These are phyloP conservation scores for Ooceraea biroi DNA, from an alignment of 1,140 invertebrate species.

Conservation along the genomic window DNA sequence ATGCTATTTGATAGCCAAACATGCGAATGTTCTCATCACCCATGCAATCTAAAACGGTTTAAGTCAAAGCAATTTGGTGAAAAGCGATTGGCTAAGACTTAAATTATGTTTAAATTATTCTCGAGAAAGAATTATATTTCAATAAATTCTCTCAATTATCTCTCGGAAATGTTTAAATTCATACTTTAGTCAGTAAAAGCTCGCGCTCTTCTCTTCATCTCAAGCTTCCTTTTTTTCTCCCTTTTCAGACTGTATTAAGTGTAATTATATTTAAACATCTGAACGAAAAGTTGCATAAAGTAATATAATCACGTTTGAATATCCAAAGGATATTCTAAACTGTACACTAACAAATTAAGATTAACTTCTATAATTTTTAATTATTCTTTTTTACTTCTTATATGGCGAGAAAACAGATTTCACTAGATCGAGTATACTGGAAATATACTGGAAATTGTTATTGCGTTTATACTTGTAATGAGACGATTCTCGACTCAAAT, in stretches of 20 bases:
- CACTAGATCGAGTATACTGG: background rate
- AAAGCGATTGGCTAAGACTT: background rate
- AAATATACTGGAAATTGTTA: background rate
- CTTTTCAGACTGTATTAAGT: background rate
- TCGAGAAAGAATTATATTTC: background rate
- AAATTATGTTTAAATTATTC: slow-evolving; percentile 18
- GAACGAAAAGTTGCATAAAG: too few species aligned
- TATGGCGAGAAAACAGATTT: background rate
- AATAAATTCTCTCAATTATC: background rate
- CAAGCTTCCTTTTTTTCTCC: background rate
- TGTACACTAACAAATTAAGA: background rate
- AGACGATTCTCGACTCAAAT: background rate
- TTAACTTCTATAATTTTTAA: background rate
- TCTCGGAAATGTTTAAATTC: slow-evolving; percentile 5
- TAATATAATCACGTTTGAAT: background rate
- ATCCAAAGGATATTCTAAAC: background rate
- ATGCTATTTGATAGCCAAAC: background rate
- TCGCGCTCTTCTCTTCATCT: too few species aligned
- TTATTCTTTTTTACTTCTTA: too few species aligned
- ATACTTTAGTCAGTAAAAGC: slow-evolving; percentile 4
- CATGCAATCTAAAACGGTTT: slow-evolving; percentile 2
- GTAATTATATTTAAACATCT: slow-evolving; percentile 13
- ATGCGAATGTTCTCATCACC: background rate
- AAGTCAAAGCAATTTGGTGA: background rate
- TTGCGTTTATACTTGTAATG: background rate